phyloP scores from a whole-genome alignment of 2,888 invertebrate genomes.

The Heteromurus nitidus region DNA sequence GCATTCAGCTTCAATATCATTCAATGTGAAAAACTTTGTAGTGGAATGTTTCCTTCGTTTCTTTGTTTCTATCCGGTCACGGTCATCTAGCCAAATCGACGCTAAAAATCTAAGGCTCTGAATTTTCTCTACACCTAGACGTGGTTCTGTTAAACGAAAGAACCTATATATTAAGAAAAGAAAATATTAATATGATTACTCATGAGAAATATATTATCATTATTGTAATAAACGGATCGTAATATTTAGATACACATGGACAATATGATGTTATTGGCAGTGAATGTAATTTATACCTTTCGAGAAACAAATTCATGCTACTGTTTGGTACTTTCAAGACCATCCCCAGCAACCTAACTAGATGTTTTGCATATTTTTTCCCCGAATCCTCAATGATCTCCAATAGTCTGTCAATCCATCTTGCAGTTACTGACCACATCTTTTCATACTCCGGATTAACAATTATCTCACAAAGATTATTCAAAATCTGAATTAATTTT shows the following conservation, averaged over 20 bases:
- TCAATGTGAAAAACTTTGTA: slow-evolving; percentile 25
- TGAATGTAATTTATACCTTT: slow-evolving; percentile 44
- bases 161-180: slow-evolving; percentile 49
- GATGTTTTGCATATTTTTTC: slow-evolving; percentile 50
- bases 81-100: slow-evolving; percentile 55
- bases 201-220: background rate
- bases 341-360: slow-evolving; percentile 42
- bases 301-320: slow-evolving; percentile 49
- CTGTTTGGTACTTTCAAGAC: slow-evolving; percentile 58
- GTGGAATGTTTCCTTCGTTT: slow-evolving; percentile 23
- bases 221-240: background rate
- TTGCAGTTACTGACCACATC: slow-evolving; percentile 31
- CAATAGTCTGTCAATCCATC: slow-evolving; percentile 67
- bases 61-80: slow-evolving; percentile 2
- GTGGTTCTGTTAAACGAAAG: slow-evolving; percentile 46
- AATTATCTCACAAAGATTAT: slow-evolving; percentile 46
- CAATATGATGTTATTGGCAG: background rate
- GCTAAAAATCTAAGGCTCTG: slow-evolving; percentile 41
- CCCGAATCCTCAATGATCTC: slow-evolving; percentile 56
- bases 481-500: slow-evolving; percentile 49
- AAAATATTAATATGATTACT: slow-evolving; percentile 15
- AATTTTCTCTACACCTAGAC: slow-evolving; percentile 50
- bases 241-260: no score
- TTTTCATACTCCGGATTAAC: slow-evolving; percentile 27
- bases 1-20: slow-evolving; percentile 19